A percentile compares a stretch with the other conserved stretches of the same genome.
Evolutionary conservation across 1,140 invertebrate genomes (phyloP).

Genomic region (Glossosoma conforme): DNA sequence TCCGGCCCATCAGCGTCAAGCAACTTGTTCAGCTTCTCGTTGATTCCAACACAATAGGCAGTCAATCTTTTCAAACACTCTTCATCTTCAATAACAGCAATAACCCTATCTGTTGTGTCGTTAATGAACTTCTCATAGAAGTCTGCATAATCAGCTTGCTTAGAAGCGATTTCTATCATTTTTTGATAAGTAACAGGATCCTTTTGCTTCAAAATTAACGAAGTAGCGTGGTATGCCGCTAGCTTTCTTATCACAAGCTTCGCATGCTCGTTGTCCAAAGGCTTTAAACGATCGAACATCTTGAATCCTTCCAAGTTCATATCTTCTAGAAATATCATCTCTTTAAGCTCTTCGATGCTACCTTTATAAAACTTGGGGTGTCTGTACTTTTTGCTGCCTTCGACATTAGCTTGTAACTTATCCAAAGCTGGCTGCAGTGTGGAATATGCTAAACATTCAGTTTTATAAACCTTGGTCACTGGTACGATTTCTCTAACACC

Average conservation of each 20-base stretch:
- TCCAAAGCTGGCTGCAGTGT: constrained; percentile 37
- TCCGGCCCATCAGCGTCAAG: constrained; percentile 31
- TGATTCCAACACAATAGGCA: not conserved
- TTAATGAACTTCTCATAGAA: constrained; percentile 7
- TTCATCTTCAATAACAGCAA: constrained; percentile 5
- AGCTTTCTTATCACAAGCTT: constrained; percentile 45
- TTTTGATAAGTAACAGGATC: constrained; percentile 35
- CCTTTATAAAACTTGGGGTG: constrained; percentile 41
- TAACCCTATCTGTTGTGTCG: constrained; percentile 3
- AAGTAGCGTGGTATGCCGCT: constrained; percentile 51
- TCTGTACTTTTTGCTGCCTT: constrained; percentile 32
- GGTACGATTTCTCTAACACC: constrained; percentile 36
- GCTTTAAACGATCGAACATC: constrained; percentile 43
- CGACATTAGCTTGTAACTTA: constrained; percentile 34
- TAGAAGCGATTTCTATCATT: constrained; percentile 6
- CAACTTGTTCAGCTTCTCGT: constrained; percentile 6
- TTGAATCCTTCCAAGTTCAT: constrained; percentile 41
- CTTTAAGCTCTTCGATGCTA: constrained; percentile 36
- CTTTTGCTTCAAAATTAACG: constrained; percentile 45
- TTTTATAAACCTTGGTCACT: constrained; percentile 34
- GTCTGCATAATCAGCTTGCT: constrained; percentile 6
- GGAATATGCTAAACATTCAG: constrained; percentile 39
- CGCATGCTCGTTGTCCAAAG: constrained; percentile 44
- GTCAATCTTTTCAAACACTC: not conserved
- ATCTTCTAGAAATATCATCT: constrained; percentile 53